Evolutionary conservation across 1,140 invertebrate genomes (phyloP), one percentile per base, ranked within the genome.

Genomic region (Nilaparvata lugens): DNA sequence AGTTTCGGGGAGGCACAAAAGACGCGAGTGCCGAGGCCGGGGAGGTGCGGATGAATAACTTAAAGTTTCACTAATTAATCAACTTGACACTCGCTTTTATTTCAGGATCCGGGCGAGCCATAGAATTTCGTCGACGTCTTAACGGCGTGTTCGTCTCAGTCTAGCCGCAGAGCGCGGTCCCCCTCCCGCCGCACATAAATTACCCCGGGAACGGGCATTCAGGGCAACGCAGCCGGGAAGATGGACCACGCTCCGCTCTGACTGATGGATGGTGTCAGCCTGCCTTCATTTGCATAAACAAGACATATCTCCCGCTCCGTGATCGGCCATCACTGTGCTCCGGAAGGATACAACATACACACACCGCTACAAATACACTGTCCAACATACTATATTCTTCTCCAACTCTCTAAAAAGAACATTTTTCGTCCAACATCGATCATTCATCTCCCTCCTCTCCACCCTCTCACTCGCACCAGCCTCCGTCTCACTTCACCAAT

Each of bases 11-110:
- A 52, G 48, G 58, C 45, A 60, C 58, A 60, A 59, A 63, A 58
- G 62, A 48, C 18, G 54, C 40, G 31, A n/a, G n/a, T n/a, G n/a
- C n/a, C 18, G 62, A 56, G 54, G 18, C 13, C 23, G 35, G 35
- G 42, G 60, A 55, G 31, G 40, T 19, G 35, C 23, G 60, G 62
- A 63, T 63, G 62, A 63, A 63, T 63, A 63, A 63, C 62, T 63
- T 63, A 60, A 63, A 63, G 62, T 63, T 63, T 60, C 58, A 60
- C 62, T 63, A 63, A 63, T 63, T 63, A 63, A 63, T 63, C 62
- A 63, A 63, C 51, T 63, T 63, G 62, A 63, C 62, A 63, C 62
- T 55, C 62, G 58, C 58, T 60, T 60, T 60, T 60, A 60, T 60
- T 60, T 60, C 58, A 53, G 45, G 21, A 48, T 19, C 45, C 45